Conservation (phyloP, 2,113 vertebrate genomes). For the Pseudopipra pipra region DNA sequence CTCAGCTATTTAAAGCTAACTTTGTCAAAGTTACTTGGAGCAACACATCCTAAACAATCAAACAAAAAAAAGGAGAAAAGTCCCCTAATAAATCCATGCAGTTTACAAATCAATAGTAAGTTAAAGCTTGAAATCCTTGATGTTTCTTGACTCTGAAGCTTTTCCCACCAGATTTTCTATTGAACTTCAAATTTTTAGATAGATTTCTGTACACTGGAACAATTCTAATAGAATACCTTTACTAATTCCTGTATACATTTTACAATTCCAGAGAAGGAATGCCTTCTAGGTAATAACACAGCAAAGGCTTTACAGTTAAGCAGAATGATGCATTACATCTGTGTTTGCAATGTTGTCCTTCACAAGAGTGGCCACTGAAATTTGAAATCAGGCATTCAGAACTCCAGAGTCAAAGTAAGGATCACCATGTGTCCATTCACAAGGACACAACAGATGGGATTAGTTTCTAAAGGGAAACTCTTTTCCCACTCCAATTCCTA, state of each 20-base stretch:
- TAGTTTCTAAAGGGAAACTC: not conserved
- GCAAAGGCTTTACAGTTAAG: not conserved
- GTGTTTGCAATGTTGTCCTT: not conserved
- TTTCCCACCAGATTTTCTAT: not conserved
- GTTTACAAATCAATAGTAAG: not conserved
- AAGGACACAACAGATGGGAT: not conserved
- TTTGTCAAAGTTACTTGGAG: not conserved
- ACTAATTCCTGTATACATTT: not conserved
- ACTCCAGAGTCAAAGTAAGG: not conserved
- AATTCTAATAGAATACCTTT: not conserved
- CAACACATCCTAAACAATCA: not conserved
- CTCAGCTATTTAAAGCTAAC: not conserved
- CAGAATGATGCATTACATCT: not conserved
- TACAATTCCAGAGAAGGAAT: not conserved
- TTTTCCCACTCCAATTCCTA: not conserved
- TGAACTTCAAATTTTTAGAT: not conserved
- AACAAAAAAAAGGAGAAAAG: not conserved
- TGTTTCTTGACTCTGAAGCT: not conserved
- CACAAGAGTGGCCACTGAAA: not conserved
- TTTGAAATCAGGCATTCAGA: not conserved
- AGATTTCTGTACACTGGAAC: not conserved
- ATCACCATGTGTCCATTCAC: not conserved
- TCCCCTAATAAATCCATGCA: not conserved
- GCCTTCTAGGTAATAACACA: not conserved
- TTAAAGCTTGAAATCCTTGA: not conserved